A percentile compares a stretch with the other conserved stretches of the same genome.
These are phyloP conservation scores for Toxotes chatareus DNA, from an alignment of 2,113 vertebrate species.

Conservation along the genomic window DNA sequence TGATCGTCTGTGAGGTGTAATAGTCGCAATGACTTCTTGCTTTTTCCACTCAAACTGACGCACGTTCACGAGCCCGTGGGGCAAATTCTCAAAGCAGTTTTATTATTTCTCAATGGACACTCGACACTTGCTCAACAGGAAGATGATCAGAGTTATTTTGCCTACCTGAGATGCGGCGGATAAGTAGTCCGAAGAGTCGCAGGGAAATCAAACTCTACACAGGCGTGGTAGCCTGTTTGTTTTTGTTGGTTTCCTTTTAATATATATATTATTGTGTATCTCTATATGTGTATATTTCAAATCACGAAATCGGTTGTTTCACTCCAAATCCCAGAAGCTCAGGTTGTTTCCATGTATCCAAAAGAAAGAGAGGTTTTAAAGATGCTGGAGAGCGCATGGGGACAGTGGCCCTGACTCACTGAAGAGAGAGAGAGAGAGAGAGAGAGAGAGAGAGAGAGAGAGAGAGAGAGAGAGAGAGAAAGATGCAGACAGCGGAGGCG, in stretches of 20 bases:
- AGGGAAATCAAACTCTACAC: neutral
- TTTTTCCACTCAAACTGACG: slow-evolving; percentile 41
- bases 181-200: neutral
- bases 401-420: slow-evolving; percentile 5
- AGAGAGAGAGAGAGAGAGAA: slow-evolving; percentile 33
- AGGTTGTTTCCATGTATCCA: slow-evolving; percentile 67
- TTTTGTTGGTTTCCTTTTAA: neutral
- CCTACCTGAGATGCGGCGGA: slow-evolving; percentile 61
- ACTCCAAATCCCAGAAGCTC: slow-evolving; percentile 1
- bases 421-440: neutral
- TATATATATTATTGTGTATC: neutral
- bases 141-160: neutral
- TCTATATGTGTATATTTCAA: neutral
- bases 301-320: neutral
- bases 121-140: neutral
- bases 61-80: slow-evolving; percentile 12
- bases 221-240: neutral
- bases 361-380: slow-evolving; percentile 1
- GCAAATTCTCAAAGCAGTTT: neutral
- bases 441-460: slow-evolving; percentile 16
- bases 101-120: neutral
- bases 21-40: neutral
- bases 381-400: slow-evolving; percentile 5
- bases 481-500: slow-evolving; percentile 51
- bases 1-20: slow-evolving; percentile 9